phyloP scores from a whole-genome alignment of 2,888 invertebrate species.

The Aleiodes leptofemur region DNA sequence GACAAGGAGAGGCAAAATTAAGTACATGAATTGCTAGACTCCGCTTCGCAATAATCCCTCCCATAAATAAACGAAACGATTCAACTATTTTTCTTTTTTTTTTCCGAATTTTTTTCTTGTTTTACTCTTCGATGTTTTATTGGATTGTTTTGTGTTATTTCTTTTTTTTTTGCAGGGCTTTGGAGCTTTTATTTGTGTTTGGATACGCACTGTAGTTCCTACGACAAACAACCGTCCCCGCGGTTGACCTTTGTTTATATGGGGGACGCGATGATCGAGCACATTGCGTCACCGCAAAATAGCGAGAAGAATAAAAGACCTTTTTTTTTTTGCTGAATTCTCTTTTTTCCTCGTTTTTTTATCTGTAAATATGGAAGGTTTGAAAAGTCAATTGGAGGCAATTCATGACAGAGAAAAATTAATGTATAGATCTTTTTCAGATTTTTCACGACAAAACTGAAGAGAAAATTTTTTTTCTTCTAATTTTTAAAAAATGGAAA shows the following conservation, averaged over 20 bases:
- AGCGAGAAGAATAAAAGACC: background rate
- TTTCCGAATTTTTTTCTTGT: too few relatives aligned
- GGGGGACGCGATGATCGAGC: constrained; percentile 21
- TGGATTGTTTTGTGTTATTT: background rate
- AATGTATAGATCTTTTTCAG: too few relatives aligned
- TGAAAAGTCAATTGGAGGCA: too few relatives aligned
- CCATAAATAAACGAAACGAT: background rate
- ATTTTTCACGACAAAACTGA: too few relatives aligned
- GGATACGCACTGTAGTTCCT: constrained; percentile 23
- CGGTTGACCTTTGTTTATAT: constrained; percentile 22
- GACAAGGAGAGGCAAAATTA: background rate
- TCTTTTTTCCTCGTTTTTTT: background rate
- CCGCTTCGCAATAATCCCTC: background rate
- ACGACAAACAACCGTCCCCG: constrained; percentile 15
- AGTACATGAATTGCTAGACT: background rate
- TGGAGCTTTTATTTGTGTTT: constrained; percentile 12
- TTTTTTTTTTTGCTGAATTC: background rate
- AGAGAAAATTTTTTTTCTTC: too few relatives aligned
- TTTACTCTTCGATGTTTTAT: too few relatives aligned
- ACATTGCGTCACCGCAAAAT: constrained; percentile 13
- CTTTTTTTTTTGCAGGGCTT: background rate
- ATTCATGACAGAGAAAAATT: too few relatives aligned
- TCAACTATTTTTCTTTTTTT: too few relatives aligned
- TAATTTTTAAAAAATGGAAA: too few relatives aligned
- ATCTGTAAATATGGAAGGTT: constrained; percentile 7